A percentile compares a stretch with the other conserved stretches of the same genome.
Evolutionary conservation across 2,113 vertebrate genomes (phyloP).

Genomic region (Microcebus ravelobensis): DNA sequence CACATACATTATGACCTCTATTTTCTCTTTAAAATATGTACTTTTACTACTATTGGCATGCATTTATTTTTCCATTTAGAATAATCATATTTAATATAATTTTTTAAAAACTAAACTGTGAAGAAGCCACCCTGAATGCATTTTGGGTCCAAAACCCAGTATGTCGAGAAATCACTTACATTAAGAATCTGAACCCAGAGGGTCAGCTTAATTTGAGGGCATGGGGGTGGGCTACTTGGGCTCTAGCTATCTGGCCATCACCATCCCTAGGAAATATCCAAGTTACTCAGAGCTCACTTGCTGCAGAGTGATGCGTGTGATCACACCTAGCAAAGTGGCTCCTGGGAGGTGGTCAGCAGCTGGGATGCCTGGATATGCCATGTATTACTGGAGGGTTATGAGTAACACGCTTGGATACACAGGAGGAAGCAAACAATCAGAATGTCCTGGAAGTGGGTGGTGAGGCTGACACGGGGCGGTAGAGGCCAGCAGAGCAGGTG

Average conservation of each 20-base stretch:
- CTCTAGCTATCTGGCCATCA: background rate
- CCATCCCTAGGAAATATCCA: background rate
- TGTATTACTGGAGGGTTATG: rapidly evolving
- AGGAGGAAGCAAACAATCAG: rapidly evolving
- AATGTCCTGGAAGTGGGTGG: rapidly evolving
- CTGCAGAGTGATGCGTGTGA: background rate
- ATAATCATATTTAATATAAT: background rate
- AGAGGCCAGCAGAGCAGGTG: rapidly evolving
- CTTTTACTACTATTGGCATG: background rate
- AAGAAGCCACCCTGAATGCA: background rate
- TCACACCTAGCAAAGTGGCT: background rate
- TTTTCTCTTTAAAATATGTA: background rate
- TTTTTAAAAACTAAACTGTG: background rate
- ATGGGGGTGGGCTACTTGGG: rapidly evolving
- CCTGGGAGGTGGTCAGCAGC: rapidly evolving
- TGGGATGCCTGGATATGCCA: rapidly evolving
- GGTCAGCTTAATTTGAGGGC: too few species aligned
- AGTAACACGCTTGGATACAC: rapidly evolving
- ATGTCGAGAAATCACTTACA: rapidly evolving
- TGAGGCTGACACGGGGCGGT: rapidly evolving
- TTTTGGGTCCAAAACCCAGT: too few species aligned
- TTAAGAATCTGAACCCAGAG: background rate
- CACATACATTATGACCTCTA: background rate
- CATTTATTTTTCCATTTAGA: background rate
- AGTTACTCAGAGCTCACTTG: background rate